Evolutionary conservation across 2,113 vertebrate species (phyloP), one percentile per base, ranked within the genome.

Genomic region (Paradisaea rubra): DNA sequence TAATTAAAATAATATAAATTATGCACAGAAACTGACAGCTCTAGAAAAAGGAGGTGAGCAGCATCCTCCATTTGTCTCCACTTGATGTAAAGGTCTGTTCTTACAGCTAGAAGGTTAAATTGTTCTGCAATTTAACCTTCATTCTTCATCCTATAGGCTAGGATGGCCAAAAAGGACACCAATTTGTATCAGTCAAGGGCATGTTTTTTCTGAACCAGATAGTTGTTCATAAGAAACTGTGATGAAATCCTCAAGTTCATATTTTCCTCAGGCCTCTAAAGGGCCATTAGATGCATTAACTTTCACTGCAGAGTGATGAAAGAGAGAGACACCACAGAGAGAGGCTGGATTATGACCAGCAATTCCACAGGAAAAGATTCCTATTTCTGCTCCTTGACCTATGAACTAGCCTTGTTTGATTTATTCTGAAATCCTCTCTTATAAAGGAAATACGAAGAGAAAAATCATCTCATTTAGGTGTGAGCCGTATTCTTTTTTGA

Each of bases 1-100:
- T 74, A 87, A 93, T 89, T 91, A 91, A 92, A 93, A 81, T 86
- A 93, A 82, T 64, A 95, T 31, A 91, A 79, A 89, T 72, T 76
- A 39, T 27, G 42, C 31, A 92, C 20, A 56, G 53, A 91, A 92
- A 31, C 18, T 0, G 15, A 73, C 41, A 87, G 61, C 23, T 79
- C 81, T 76, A 79, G 81, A 87, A 74, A 71, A 83, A 83, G 42
- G 16, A 86, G 84, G 42, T 60, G 37, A 84, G 61, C 28, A 76
- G 66, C 37, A 79, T 19, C 56, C 3, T 77, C 82, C 37, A n/a
- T 80, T 79, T 88, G 54, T 83, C 73, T 79, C 35, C 30, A 45
- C 65, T 65, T 72, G 53, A 87, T 81, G 50, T 94, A 45, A 76
- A 91, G 63, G 50, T 61, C 81, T 87, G 37, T 68, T 94, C 81